Evolutionary conservation across 2,797 vertebrate genomes (phyloP).

Genomic region (Phoebastria nigripes): DNA sequence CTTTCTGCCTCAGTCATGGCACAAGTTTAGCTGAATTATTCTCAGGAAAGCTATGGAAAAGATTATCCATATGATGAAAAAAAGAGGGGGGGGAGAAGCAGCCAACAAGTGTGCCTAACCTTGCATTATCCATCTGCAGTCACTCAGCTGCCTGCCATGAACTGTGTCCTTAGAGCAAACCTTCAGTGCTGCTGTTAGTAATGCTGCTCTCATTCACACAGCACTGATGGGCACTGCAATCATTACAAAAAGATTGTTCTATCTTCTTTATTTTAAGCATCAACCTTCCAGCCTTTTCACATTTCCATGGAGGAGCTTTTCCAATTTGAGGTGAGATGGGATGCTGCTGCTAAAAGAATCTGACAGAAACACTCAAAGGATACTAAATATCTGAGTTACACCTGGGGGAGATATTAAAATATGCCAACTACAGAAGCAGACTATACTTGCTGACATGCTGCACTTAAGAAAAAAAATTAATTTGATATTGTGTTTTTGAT

Average conservation of each 20-base stretch:
- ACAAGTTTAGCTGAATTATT: slow-evolving; percentile 12
- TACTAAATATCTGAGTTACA: slow-evolving; percentile 23
- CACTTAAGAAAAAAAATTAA: background rate
- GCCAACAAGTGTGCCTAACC: background rate
- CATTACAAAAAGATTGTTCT: slow-evolving; percentile 15
- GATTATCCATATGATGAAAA: background rate
- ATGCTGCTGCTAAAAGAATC: background rate
- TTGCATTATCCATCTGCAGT: background rate
- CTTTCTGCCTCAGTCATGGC: background rate
- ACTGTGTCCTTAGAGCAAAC: background rate
- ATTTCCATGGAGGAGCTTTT: background rate
- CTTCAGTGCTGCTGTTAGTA: background rate
- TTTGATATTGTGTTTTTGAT: background rate
- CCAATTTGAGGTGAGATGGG: background rate
- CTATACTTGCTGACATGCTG: background rate
- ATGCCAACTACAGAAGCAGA: background rate
- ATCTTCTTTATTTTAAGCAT: slow-evolving; percentile 20
- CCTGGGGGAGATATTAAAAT: background rate
- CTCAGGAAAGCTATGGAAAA: background rate
- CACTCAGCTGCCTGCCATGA: background rate
- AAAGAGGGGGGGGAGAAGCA: rapidly evolving
- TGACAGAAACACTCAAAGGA: background rate
- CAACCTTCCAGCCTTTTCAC: slow-evolving; percentile 4
- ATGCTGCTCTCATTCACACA: background rate
- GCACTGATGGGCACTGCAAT: background rate